phyloP scores from a whole-genome alignment of 2,888 invertebrate genomes.

The Tinea pellionella region DNA sequence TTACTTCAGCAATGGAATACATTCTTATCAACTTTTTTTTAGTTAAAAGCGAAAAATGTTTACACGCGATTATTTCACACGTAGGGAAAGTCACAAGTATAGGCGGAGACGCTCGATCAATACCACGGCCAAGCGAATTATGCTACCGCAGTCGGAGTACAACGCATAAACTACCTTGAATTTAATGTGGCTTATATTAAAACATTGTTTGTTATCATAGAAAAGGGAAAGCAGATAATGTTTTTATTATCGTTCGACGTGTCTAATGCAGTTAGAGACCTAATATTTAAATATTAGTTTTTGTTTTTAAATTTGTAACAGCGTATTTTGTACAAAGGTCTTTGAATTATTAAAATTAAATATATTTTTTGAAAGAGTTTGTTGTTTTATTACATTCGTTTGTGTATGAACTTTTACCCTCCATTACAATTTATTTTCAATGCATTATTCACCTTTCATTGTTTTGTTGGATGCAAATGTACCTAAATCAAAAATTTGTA shows the following conservation, averaged over 20 bases:
- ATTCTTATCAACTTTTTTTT: constrained; percentile 37
- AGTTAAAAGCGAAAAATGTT: constrained; percentile 25
- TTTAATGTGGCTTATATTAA: constrained; percentile 5
- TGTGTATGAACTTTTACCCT: too few relatives aligned
- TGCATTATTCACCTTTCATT: background rate
- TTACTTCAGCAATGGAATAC: constrained; percentile 62
- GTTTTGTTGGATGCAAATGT: background rate
- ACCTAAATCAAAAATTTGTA: too few relatives aligned
- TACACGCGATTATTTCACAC: constrained; percentile 17
- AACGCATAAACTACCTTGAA: constrained; percentile 11
- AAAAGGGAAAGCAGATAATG: constrained; percentile 1
- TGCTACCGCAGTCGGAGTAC: constrained; percentile 22
- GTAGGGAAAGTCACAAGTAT: constrained; percentile 18
- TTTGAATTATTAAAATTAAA: too few relatives aligned
- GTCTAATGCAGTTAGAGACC: too few relatives aligned
- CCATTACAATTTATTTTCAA: too few relatives aligned
- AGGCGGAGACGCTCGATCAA: constrained; percentile 37
- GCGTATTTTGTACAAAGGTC: too few relatives aligned
- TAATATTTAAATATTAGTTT: too few relatives aligned
- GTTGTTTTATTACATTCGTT: too few relatives aligned
- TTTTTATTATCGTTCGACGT: background rate
- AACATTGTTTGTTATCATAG: constrained; percentile 5
- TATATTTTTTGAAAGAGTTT: too few relatives aligned
- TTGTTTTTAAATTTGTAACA: too few relatives aligned
- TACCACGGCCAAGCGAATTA: constrained; percentile 38